Conservation (phyloP, 2,888 invertebrate species). For the Tolmerus cingulatus region DNA sequence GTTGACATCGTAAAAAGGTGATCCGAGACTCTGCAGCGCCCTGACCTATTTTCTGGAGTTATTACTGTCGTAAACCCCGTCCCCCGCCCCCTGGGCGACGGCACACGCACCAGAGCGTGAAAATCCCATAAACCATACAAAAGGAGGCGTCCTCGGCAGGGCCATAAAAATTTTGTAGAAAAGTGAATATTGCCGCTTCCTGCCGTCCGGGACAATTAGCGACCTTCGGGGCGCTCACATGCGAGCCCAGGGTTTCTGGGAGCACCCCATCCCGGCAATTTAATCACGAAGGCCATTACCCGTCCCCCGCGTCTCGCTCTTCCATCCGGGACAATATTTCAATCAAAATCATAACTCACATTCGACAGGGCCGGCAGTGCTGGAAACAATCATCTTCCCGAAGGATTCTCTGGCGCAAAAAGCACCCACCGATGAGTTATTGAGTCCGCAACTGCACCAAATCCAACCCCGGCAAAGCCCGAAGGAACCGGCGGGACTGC, state of each 20-base stretch:
- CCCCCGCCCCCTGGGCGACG: neutral
- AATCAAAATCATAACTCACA: constrained; percentile 49
- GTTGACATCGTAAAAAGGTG: constrained; percentile 40
- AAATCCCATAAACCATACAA: neutral
- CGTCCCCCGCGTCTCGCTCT: neutral
- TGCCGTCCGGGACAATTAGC: constrained; percentile 1
- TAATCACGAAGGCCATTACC: constrained; percentile 42
- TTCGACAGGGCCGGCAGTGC: constrained; percentile 45
- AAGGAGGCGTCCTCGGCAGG: neutral
- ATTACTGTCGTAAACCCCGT: constrained; percentile 21
- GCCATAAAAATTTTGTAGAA: constrained; percentile 18
- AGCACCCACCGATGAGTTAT: constrained; percentile 46
- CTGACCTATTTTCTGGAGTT: constrained; percentile 15
- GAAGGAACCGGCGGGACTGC: constrained; percentile 3
- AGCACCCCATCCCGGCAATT: constrained; percentile 17
- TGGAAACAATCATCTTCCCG: constrained; percentile 45
- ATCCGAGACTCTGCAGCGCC: constrained; percentile 16
- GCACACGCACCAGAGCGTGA: neutral
- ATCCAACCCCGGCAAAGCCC: constrained; percentile 16
- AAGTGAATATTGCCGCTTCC: constrained; percentile 5
- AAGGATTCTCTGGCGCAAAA: constrained; percentile 28
- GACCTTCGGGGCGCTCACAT: neutral
- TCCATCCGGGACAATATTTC: constrained; percentile 45
- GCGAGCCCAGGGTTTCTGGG: neutral
- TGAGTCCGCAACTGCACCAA: constrained; percentile 48